Evolutionary conservation across 1,140 invertebrate genomes (phyloP).

Genomic region (Grapholita molesta): DNA sequence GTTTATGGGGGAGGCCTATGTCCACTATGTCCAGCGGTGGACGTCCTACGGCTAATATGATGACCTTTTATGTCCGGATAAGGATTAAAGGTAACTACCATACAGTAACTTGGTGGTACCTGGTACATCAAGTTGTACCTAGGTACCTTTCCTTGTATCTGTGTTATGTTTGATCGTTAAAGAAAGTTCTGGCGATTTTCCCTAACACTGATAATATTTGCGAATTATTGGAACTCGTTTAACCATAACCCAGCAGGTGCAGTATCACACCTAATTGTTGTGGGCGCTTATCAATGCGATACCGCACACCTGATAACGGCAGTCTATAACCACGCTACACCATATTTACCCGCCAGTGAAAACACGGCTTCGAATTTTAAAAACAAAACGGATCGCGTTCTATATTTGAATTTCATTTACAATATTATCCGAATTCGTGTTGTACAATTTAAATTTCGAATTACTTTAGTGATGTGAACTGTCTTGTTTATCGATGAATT

Average conservation of each 20-base stretch:
- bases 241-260: conserved; percentile 19
- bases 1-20: too few species aligned
- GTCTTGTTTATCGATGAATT: background rate
- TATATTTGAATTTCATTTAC: conserved; percentile 1
- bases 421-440: conserved; percentile 12
- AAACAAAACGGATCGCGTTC: conserved; percentile 8
- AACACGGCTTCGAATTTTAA: conserved; percentile 9
- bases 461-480: conserved; percentile 16
- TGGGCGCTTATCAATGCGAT: conserved; percentile 59
- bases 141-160: too few species aligned
- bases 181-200: too few species aligned
- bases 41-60: too few species aligned
- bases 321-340: background rate
- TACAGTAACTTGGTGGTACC: too few species aligned
- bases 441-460: background rate
- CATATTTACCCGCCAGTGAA: conserved; percentile 8
- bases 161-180: too few species aligned
- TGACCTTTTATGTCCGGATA: too few species aligned
- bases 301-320: conserved; percentile 35
- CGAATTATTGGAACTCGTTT: background rate
- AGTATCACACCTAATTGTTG: conserved; percentile 62
- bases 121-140: too few species aligned
- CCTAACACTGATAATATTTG: background rate
- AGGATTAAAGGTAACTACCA: too few species aligned
- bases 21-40: too few species aligned